phyloP scores from a whole-genome alignment of 2,888 invertebrate genomes.

The Oligia fasciuncula region DNA sequence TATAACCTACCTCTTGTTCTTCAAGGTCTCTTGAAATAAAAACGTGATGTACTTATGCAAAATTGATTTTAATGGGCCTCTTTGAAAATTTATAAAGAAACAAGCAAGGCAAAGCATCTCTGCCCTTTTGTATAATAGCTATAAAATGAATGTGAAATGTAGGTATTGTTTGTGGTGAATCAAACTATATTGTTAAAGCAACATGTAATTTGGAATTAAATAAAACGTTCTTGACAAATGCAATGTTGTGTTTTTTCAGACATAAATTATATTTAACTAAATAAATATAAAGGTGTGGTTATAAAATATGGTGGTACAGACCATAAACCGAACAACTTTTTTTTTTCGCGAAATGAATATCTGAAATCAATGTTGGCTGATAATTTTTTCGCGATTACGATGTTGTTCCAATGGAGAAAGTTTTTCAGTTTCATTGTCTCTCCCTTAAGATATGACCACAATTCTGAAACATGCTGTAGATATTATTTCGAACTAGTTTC shows the following conservation, averaged over 20 bases:
- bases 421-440: not conserved
- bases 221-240: not conserved
- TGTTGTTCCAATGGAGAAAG: not conserved
- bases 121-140: not conserved
- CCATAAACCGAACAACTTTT: too few species aligned
- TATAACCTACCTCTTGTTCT: not conserved
- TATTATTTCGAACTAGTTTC: not conserved
- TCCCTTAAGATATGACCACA: not conserved
- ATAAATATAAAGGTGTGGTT: not conserved
- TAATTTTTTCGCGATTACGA: not conserved
- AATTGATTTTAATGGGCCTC: not conserved
- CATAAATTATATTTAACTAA: not conserved
- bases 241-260: not conserved
- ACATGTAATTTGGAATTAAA: not conserved
- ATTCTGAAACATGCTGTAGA: not conserved
- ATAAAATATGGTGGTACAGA: too few species aligned
- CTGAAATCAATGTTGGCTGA: not conserved
- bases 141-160: not conserved
- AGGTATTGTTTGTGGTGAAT: slow-evolving; percentile 3
- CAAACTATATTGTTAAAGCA: not conserved
- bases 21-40: not conserved
- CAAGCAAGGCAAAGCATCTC: not conserved
- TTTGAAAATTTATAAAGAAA: not conserved
- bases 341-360: too few species aligned
- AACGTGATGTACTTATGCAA: not conserved